A percentile compares a stretch with the other conserved stretches of the same genome.
Evolutionary conservation across 1,140 invertebrate species (phyloP).

Genomic region (Maconellicoccus hirsutus): DNA sequence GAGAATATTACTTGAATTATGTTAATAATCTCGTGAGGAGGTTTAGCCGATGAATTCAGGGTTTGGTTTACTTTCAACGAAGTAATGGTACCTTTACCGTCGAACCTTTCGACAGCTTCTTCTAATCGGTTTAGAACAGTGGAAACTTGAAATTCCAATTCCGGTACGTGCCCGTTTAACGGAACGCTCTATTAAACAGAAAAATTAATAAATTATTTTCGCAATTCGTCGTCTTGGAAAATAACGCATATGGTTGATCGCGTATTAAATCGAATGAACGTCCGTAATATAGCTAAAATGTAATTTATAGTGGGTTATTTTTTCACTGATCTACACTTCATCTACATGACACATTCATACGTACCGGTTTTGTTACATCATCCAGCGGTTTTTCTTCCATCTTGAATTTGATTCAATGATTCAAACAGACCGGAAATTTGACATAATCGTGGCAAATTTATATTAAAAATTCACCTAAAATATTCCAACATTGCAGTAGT

Average conservation of each 20-base stretch:
- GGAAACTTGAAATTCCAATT: constrained; percentile 52
- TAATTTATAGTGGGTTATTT: too few relatives aligned
- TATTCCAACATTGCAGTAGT: too few relatives aligned
- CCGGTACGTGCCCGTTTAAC: constrained; percentile 34
- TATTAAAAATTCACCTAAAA: too few relatives aligned
- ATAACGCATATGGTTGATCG: too few relatives aligned
- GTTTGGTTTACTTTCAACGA: constrained; percentile 14
- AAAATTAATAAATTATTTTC: too few relatives aligned
- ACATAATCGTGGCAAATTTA: too few relatives aligned
- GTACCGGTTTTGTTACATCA: not conserved
- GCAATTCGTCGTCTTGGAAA: too few relatives aligned
- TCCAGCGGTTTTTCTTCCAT: not conserved
- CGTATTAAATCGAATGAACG: not conserved
- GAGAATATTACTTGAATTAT: constrained; percentile 32
- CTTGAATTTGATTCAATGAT: too few relatives aligned
- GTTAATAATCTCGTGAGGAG: constrained; percentile 27
- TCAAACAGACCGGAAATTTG: too few relatives aligned
- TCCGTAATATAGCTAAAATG: too few relatives aligned
- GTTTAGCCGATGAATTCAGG: not conserved
- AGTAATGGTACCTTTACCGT: constrained; percentile 14
- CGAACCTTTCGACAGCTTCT: constrained; percentile 40
- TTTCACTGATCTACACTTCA: too few relatives aligned
- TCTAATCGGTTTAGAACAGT: constrained; percentile 51
- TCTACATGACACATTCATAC: too few relatives aligned
- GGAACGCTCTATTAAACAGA: not conserved